Base-by-base conservation (phyloP, 2,797 vertebrate genomes). In the Dendrocincla fuliginosa region DNA sequence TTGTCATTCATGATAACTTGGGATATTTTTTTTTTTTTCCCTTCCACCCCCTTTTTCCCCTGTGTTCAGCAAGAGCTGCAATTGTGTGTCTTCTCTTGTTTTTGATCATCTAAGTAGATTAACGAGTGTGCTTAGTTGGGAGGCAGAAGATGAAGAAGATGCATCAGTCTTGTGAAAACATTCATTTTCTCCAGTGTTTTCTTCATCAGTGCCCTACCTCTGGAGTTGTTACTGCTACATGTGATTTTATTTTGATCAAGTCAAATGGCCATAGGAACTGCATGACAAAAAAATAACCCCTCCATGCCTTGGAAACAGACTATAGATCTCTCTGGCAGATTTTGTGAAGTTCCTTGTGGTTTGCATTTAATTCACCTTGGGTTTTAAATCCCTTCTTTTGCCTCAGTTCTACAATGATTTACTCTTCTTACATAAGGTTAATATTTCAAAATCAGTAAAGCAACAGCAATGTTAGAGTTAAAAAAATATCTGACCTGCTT, bases 1-100 rank as follows among this genome's bases (percentile, higher is more conserved):
- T 96, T 98, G 96, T 97, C 97, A 97, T 96, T 97, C 97, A 47
- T 96, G 95, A 97, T 97, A 95, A 96, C 95, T 97, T 97, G 96
- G 41, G 32, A 47, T 27, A 32, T 37, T 39, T 13, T 16, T 41
- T 67, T 71, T 63, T 89, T 88, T 61, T 49, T 42, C 4, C 12
- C 20, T 19, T 7, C 9, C 7, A n/a, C 13, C 5, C 4, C 64
- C 59, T 82, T 82, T 80, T 84, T 84, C 59, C 90, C 85, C 83
- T 95, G 44, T 32, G 96, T 98, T 98, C 98, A 97, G 96, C 97
- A 98, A 97, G 78, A 69, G 59, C 96, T 95, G 96, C 97, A 97
- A 97, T 97, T 97, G 96, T 98, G 97, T 98, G 89, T 96, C 96
- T 44, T 98, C 97, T 93, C 95, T 96, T 96, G 75, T 87, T 97